Conservation (phyloP, 1,140 invertebrate species). For the Caenorhabditis briggsae region DNA sequence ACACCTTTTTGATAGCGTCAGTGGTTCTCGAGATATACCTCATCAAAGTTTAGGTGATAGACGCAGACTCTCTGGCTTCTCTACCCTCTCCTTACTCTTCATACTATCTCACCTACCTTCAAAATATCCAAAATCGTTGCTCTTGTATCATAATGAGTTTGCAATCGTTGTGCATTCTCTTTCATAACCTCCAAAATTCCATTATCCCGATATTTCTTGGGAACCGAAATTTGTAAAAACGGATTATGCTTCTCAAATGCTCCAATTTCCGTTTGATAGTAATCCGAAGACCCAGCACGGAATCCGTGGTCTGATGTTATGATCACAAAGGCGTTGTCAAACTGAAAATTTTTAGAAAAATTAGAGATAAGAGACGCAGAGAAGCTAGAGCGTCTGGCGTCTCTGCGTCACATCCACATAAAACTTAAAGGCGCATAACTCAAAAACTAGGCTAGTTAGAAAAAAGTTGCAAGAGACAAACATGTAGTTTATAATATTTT, state of each 20-base stretch:
- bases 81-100: too few species aligned
- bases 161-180: neutral
- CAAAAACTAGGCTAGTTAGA: too few species aligned
- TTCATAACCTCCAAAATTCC: neutral
- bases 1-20: too few species aligned
- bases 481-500: too few species aligned
- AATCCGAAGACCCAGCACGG: neutral
- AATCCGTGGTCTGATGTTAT: neutral
- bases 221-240: neutral
- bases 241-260: neutral
- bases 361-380: too few species aligned
- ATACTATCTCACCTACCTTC: neutral
- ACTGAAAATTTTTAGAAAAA: neutral
- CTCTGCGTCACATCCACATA: too few species aligned
- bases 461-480: too few species aligned
- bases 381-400: too few species aligned
- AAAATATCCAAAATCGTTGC: neutral
- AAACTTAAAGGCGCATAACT: too few species aligned
- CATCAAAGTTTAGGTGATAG: too few species aligned
- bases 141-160: neutral
- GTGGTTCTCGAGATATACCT: too few species aligned
- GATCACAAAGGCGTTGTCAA: neutral
- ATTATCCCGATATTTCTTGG: conserved; percentile 17
- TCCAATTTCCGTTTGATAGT: neutral
- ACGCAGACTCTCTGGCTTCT: too few species aligned